Base-by-base conservation (phyloP, 2,888 invertebrate species). In the Drosophila austrosaltans region DNA sequence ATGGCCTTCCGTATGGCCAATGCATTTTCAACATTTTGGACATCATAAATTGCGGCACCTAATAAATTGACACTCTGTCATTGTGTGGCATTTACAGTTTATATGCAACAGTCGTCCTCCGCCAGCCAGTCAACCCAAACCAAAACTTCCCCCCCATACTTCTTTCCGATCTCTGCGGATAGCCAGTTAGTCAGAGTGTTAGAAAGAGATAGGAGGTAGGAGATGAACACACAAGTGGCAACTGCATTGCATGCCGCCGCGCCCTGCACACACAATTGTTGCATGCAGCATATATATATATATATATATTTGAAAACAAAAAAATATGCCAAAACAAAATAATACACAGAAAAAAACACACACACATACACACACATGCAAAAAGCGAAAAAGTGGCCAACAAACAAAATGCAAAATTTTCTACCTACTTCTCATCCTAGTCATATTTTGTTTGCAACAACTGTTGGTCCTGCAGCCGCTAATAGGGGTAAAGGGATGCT, bases 11-110 rank as follows among this genome's bases (percentile, higher is more conserved):
- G 63, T 56, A 28, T 63, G 25, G 74, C 42, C 32, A 48, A 48
- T 48, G 48, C 62, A 58, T 69, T 75, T 59, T 56, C 66, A 54
- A 48, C 48, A 48, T 48, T 70, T 58, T 63, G 36, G 22, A 68
- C 64, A 70, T 76, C 82, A 89, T 85, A 85, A 85, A 85, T 85
- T 89, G 80, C 80, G 70, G 83, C 89, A 89, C 88, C 85, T 85
- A 85, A 89, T 85, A 85, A 85, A 85, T 89, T 85, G 85, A 82
- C 83, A 89, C 89, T 85, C 77, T 85, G 89, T 85, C 89, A 85
- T 87, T 89, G 87, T 84, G 82, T 66, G 86, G 89, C 89, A 89
- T 89, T 89, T 89, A 80, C 82, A 87, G 84, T 86, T 85, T 82
- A 82, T 87, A 69, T 72, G 67, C 62, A 63, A 66, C 72, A 54